Evolutionary conservation across 2,113 vertebrate species (phyloP).

Genomic region (Nematolebias whitei): DNA sequence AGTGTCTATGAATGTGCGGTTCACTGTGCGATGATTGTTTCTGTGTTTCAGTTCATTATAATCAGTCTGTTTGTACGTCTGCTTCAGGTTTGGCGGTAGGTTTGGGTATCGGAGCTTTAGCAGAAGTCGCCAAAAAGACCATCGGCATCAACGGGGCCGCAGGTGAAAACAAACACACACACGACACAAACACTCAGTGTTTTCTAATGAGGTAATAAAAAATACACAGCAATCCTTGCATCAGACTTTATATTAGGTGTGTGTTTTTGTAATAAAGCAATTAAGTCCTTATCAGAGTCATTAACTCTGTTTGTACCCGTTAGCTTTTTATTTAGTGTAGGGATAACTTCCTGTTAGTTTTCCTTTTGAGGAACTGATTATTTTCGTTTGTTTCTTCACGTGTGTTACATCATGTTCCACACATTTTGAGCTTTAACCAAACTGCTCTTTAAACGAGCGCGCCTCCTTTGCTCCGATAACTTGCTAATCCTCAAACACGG

Average conservation of each 20-base stretch:
- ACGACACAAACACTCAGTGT: not conserved
- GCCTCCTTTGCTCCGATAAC: conserved; percentile 12
- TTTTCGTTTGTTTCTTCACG: not conserved
- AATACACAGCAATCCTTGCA: too few species aligned
- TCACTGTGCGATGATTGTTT: not conserved
- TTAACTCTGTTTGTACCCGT: too few species aligned
- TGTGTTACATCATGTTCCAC: conserved; percentile 18
- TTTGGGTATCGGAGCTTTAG: conserved; percentile 92
- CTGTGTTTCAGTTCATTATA: not conserved
- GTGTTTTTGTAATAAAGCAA: too few species aligned
- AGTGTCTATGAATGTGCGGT: not conserved
- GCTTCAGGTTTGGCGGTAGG: conserved; percentile 91
- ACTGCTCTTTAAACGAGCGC: conserved; percentile 10
- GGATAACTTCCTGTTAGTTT: not conserved
- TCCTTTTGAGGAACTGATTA: not conserved
- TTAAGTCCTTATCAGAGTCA: too few species aligned
- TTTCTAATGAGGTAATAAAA: not conserved
- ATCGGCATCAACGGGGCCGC: conserved; percentile 81
- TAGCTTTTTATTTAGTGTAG: too few species aligned
- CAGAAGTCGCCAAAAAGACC: conserved; percentile 96
- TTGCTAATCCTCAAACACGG: conserved; percentile 33
- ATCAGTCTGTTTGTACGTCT: conserved; percentile 10
- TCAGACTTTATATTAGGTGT: too few species aligned
- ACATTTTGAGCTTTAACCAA: not conserved
- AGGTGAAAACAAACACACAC: conserved; percentile 74